These are phyloP conservation scores for Malacoctenus gilli DNA, from an alignment of 2,797 vertebrate genomes.

Conservation along the genomic window DNA sequence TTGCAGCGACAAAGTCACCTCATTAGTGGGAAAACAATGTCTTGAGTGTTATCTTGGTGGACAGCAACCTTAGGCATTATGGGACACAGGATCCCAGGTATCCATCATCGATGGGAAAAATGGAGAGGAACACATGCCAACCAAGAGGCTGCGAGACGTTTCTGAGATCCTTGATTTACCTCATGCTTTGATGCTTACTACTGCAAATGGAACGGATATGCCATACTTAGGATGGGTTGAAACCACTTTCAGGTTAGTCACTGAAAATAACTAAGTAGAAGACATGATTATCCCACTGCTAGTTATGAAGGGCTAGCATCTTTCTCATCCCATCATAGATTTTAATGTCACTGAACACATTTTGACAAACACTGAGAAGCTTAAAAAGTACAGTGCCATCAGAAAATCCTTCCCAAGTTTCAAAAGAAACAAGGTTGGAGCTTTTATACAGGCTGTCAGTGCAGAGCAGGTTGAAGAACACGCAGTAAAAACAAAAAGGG, in stretches of 20 bases:
- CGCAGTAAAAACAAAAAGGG: conserved; percentile 20
- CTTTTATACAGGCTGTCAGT: conserved; percentile 11
- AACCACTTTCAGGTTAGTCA: not conserved
- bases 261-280: not conserved
- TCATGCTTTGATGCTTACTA: not conserved
- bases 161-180: not conserved
- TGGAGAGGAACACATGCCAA: not conserved
- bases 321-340: not conserved
- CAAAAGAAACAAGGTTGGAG: not conserved
- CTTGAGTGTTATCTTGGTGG: conserved; percentile 11
- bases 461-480: not conserved
- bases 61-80: not conserved
- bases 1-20: not conserved
- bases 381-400: not conserved
- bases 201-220: not conserved
- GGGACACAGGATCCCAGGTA: not conserved
- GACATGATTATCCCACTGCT: not conserved
- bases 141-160: not conserved
- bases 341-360: not conserved
- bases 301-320: not conserved
- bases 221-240: not conserved
- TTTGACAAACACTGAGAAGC: not conserved
- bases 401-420: not conserved
- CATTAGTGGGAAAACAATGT: conserved; percentile 23
- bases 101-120: not conserved